A percentile compares a stretch with the other conserved stretches of the same genome.
Conservation (phyloP, 2,888 invertebrate genomes). For the Scaptomyza flava region DNA sequence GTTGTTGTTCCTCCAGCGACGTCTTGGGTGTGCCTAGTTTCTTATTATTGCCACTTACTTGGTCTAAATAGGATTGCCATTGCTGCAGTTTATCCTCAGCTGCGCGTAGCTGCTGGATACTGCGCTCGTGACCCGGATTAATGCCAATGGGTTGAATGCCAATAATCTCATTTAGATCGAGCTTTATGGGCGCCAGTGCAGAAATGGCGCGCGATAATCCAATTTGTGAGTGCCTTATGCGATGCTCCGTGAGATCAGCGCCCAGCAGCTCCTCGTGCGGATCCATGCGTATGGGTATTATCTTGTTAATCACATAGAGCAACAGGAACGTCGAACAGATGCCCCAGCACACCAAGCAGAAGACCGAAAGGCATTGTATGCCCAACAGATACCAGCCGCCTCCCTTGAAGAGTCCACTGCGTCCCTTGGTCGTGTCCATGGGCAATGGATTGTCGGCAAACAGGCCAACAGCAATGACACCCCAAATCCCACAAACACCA, state of each 20-base stretch:
- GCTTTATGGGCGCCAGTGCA: conserved; percentile 88
- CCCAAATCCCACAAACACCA: conserved; percentile 91
- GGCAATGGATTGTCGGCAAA: conserved; percentile 94
- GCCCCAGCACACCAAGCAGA: conserved; percentile 91
- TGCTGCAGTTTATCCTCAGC: conserved; percentile 82
- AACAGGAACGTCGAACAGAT: conserved; percentile 89
- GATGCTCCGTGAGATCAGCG: conserved; percentile 95
- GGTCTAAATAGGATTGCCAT: conserved; percentile 82
- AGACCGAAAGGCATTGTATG: conserved; percentile 90
- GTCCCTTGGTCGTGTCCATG: conserved; percentile 91
- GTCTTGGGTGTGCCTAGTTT: conserved; percentile 19
- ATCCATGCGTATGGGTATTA: conserved; percentile 93
- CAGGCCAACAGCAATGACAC: conserved; percentile 91
- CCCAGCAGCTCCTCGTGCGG: conserved; percentile 94
- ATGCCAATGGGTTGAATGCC: conserved; percentile 85
- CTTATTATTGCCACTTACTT: conserved; percentile 65
- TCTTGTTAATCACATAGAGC: conserved; percentile 91
- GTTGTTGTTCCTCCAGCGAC: conserved; percentile 42
- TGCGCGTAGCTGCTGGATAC: conserved; percentile 80
- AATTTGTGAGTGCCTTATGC: conserved; percentile 88
- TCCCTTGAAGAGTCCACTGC: conserved; percentile 91
- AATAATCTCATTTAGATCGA: conserved; percentile 83
- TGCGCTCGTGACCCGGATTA: conserved; percentile 87
- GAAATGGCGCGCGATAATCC: conserved; percentile 91
- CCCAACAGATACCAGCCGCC: conserved; percentile 95